Percentiles rank a stretch among this genome's conserved stretches.
These are phyloP conservation scores for Saturnia japonica DNA, from an alignment of 2,888 invertebrate species.

Conservation along the genomic window DNA sequence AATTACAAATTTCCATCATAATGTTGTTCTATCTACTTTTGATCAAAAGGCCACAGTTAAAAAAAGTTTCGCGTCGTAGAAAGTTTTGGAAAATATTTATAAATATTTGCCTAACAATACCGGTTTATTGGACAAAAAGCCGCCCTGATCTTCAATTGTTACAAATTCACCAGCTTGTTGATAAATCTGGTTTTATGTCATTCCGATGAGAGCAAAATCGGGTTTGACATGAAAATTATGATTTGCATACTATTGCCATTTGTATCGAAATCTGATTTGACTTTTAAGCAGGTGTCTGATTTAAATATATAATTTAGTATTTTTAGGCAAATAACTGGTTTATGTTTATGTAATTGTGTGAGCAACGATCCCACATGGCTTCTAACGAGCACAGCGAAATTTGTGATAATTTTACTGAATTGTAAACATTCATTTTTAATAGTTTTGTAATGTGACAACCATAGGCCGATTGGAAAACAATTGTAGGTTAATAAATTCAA, in stretches of 20 bases:
- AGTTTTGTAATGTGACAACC: not conserved
- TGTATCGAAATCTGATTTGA: slow-evolving; percentile 21
- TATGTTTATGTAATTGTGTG: not conserved
- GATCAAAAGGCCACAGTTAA: too few species aligned
- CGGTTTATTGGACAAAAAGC: slow-evolving; percentile 39
- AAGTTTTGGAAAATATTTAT: not conserved
- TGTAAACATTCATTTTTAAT: not conserved
- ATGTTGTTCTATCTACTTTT: too few species aligned
- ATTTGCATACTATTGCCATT: slow-evolving; percentile 60
- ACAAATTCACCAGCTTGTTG: slow-evolving; percentile 51
- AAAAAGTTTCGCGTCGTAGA: not conserved
- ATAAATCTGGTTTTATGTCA: slow-evolving; percentile 57
- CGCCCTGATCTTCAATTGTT: slow-evolving; percentile 62
- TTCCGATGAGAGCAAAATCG: slow-evolving; percentile 73
- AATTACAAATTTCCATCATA: too few species aligned
- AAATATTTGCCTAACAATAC: not conserved
- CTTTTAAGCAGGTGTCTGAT: slow-evolving; percentile 30
- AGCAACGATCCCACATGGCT: not conserved
- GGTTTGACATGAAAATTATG: slow-evolving; percentile 57
- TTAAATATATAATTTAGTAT: slow-evolving; percentile 30
- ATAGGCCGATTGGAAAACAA: not conserved
- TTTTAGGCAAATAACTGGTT: slow-evolving; percentile 11
- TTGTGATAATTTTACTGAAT: not conserved
- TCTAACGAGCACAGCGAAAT: not conserved
- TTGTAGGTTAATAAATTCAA: too few species aligned